phyloP scores from a whole-genome alignment of 2,797 vertebrate species.

The Danio aesculapii region DNA sequence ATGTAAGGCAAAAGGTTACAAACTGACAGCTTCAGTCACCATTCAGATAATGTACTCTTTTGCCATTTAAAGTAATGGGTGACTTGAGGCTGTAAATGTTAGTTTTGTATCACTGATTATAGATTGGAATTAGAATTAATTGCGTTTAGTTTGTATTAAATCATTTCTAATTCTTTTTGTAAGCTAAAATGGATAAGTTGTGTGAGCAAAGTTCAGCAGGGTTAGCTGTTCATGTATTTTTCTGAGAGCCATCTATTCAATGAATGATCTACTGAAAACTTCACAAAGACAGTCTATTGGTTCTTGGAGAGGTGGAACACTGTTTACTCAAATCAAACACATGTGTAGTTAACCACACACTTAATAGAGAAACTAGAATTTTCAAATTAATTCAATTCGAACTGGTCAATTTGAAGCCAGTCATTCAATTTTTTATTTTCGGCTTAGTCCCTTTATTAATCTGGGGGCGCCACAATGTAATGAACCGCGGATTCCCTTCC shows the following conservation, averaged over 20 bases:
- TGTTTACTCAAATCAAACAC: conserved; percentile 6
- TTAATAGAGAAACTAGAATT: background rate
- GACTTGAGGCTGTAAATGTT: too few relatives aligned
- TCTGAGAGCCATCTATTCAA: background rate
- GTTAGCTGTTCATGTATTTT: background rate
- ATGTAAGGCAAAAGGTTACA: background rate
- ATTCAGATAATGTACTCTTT: background rate
- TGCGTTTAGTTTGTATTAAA: too few relatives aligned
- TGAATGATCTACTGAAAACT: conserved; percentile 41
- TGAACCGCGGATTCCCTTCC: too few relatives aligned
- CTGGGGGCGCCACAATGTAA: too few relatives aligned
- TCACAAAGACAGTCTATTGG: conserved; percentile 14
- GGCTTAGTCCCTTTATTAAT: too few relatives aligned
- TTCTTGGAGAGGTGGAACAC: conserved; percentile 8
- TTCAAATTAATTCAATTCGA: background rate
- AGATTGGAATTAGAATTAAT: too few relatives aligned
- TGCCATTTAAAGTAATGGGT: background rate
- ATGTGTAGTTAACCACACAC: background rate
- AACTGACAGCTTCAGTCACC: background rate
- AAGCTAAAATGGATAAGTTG: background rate
- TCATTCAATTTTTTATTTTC: too few relatives aligned
- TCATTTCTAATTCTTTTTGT: too few relatives aligned
- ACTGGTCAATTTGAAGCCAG: too few relatives aligned
- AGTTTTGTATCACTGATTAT: background rate
- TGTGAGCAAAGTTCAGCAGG: conserved; percentile 17